Evolutionary conservation across 2,888 invertebrate genomes (phyloP), one percentile per base, ranked within the genome.

Genomic region (Cremastinae sp.): DNA sequence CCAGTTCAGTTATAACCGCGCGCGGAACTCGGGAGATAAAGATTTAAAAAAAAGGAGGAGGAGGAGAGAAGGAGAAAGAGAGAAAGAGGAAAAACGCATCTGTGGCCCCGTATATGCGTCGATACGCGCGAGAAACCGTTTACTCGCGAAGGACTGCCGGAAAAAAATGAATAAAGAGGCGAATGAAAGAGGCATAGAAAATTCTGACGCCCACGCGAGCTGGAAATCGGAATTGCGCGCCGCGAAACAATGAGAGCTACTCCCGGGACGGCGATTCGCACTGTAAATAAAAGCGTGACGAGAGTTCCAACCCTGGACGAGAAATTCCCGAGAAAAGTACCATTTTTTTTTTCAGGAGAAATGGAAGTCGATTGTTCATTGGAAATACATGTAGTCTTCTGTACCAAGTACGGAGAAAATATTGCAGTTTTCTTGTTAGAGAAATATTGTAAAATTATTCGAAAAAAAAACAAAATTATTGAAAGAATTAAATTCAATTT

Each of bases 211-310:
- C 20, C 14, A 14, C 10, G 59, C 41, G 10, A 14, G 14, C 16
- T n/a, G 36, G 34, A 10, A 14, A 36, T 54, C 54, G 8, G n/a
- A 34, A 22, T 12, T 18, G 22, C 43, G 20, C 10, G 8, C 20
- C 0, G 34, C 20, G 4, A 28, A 45, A 59, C 59, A 59, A 45
- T 59, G 59, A 20, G 14, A 28, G 9, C 36, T 1, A 18, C 12
- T 28, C 0, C 8, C 7, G 28, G 0, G 12, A 53, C 18, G 16
- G 10, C 10, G n/a, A 18, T 49, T 7, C 10, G 20, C 20, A 51
- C 58, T 8, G 53, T 73, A 51, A 73, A 73, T 53, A 73, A 53
- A 16, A 65, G 65, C 56, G 72, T 51, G 49, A 53, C 65, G 65
- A 73, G 36, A 18, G 53, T 65, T 65, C 65, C 28, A 51, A 58